Conservation (phyloP, 1,140 invertebrate species). For the Zaprionus taronus region DNA sequence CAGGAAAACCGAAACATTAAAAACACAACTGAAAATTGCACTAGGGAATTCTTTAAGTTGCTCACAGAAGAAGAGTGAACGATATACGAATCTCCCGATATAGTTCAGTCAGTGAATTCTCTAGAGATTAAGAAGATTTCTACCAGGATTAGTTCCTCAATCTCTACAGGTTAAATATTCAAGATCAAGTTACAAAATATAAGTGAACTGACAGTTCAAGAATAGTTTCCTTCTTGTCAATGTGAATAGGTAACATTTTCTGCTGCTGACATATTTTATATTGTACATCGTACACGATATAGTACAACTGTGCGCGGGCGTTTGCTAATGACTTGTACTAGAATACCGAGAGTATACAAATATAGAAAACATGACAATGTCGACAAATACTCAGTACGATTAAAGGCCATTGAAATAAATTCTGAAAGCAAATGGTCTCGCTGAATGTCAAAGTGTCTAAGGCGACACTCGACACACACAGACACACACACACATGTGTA, state of each 20-base stretch:
- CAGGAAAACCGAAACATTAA: background rate
- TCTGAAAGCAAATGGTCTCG: constrained; percentile 47
- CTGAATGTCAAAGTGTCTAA: constrained; percentile 14
- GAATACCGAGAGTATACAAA: constrained; percentile 1
- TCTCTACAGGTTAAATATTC: background rate
- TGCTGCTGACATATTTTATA: background rate
- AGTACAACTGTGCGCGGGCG: constrained; percentile 26
- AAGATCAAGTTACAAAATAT: background rate
- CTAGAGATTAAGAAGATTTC: background rate
- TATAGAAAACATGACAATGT: constrained; percentile 2
- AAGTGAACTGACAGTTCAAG: background rate
- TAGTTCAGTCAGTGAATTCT: background rate
- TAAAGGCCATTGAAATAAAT: constrained; percentile 72
- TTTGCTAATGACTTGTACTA: constrained; percentile 49
- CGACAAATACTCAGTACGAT: constrained; percentile 48
- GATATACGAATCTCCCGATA: background rate
- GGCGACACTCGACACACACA: background rate
- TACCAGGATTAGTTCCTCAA: background rate
- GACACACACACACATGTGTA: background rate
- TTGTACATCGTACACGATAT: background rate
- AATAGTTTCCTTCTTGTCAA: background rate
- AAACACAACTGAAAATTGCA: background rate
- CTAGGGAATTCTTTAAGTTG: background rate
- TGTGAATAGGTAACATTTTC: background rate
- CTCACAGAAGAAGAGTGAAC: background rate